A percentile compares a stretch with the other conserved stretches of the same genome.
phyloP scores from a whole-genome alignment of 92 coral and sea anemone genomes.

The Porites divaricata region DNA sequence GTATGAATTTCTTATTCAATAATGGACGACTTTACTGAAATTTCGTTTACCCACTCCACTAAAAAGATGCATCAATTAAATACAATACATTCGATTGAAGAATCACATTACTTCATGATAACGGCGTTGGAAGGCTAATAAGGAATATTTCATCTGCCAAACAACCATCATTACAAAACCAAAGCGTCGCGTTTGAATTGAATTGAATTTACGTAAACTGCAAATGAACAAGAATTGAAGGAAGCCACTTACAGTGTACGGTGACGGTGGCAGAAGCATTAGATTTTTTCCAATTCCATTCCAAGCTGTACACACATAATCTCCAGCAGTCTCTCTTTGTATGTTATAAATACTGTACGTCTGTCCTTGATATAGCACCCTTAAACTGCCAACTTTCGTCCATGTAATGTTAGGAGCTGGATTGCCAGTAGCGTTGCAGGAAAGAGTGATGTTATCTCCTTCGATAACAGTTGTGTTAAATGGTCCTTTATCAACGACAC shows the following conservation, averaged over 20 bases:
- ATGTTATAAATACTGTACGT: constrained; percentile 2
- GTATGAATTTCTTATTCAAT: no score
- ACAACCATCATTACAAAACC: neutral
- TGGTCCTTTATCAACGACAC: neutral
- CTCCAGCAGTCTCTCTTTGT: constrained; percentile 11
- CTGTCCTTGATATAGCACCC: constrained; percentile 26
- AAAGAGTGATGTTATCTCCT: constrained; percentile 8
- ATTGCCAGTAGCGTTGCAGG: constrained; percentile 31
- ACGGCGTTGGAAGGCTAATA: neutral
- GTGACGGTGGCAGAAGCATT: neutral
- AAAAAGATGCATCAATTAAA: no score
- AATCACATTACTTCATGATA: neutral
- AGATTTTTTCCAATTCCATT: constrained; percentile 10
- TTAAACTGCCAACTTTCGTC: constrained; percentile 16
- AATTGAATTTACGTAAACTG: no score
- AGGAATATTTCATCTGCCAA: neutral
- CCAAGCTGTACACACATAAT: constrained; percentile 11
- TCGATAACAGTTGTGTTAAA: neutral
- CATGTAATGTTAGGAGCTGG: constrained; percentile 39
- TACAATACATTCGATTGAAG: no score
- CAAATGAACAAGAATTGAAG: no score
- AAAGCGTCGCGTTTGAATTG: no score
- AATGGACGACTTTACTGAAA: no score
- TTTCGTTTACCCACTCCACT: no score
- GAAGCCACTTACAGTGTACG: constrained; percentile 27